Base-by-base conservation (phyloP, 2,888 invertebrate genomes). In the Anorthoa munda region DNA sequence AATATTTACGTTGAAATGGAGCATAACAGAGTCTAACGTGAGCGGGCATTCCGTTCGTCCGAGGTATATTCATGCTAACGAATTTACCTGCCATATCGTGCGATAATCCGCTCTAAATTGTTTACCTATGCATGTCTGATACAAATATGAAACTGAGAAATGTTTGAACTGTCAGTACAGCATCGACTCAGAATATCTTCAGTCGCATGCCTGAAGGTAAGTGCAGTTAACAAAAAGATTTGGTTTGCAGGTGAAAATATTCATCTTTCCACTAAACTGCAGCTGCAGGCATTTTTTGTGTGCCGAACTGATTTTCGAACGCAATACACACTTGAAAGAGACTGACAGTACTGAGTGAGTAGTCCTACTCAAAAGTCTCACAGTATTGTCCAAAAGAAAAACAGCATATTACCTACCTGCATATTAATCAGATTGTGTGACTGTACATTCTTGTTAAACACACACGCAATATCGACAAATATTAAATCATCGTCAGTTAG, bases 131-230 rank as follows among this genome's bases (percentile, higher is more conserved):
- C 79, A 81, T 78, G 79, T 71, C 72, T 76, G 79, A 85, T 82
- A 85, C 87, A 87, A 87, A 87, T 89, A 83, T 85, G 85, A 84
- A 87, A 81, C 83, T 79, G 81, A 74, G 83, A 81, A 82, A 86
- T 81, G 84, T 78, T 81, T 76, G 79, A 80, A 74, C 79, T 80
- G 82, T 77, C 77, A 77, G 77, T 31, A 73, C 65, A 58, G 53
- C 53, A 61, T 48, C 72, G 64, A 69, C 48, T 73, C 31, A 72
- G 66, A 67, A 66, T 46, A 72, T 50, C 21, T 21, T 65, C 61
- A 53, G 23, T 69, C 65, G 31, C 72, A 75, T 68, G 18, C 50
- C 64, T 46, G n/a, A 66, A 72, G 48, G 73, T 45, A 56, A 13
- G 48, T 78, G 69, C 78, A 50, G 26, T 21, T 3, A 31, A 45